Base-by-base conservation (phyloP, 2,888 invertebrate species). In the Meta bourneti region DNA sequence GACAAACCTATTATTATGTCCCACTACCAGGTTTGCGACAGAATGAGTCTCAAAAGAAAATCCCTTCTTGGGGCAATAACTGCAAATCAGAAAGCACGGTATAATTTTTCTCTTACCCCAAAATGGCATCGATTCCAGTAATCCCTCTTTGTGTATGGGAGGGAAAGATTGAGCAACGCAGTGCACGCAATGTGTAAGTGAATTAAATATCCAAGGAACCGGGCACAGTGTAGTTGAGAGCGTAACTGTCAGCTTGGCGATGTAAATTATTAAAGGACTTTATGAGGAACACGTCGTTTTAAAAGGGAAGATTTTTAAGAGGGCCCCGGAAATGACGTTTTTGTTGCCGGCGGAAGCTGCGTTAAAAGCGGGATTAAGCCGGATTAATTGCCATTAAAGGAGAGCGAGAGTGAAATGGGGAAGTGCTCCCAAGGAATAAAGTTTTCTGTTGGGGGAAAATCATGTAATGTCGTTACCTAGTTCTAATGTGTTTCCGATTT, bases 291-390 rank as follows among this genome's bases (percentile, higher is more conserved):
- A 7, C 13, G 20, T 74, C 84, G 34, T 70, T 86, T 86, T 70
- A 69, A 77, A 69, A 13, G 78, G 75, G 69, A 49, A 69, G 49
- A 49, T 72, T 79, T 78, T 71, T 51, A 52, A 49, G 79, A 34
- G 71, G 71, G 81, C 48, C n/a, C 71, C 85, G 90, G 90, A 91
- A 91, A 91, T 91, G 86, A 81, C 71, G 86, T 86, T 91, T 91
- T 91, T 91, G 86, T 86, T 71, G 51, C 19, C 52, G 20, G 54
- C 85, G 90, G 90, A 86, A 86, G 78, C 82, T 70, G 74, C 54
- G 77, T 81, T 91, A 86, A 91, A 91, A 91, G 90, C 71, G 54
- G 90, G 86, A 91, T 91, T 91, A 91, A 86, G 9, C 52, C 16
- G 90, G 90, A 91, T 91, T 91, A 91, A 91, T 91, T 80, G 86